Base-by-base conservation (phyloP, 2,797 vertebrate genomes). In the Gymnoscopelus braueri region DNA sequence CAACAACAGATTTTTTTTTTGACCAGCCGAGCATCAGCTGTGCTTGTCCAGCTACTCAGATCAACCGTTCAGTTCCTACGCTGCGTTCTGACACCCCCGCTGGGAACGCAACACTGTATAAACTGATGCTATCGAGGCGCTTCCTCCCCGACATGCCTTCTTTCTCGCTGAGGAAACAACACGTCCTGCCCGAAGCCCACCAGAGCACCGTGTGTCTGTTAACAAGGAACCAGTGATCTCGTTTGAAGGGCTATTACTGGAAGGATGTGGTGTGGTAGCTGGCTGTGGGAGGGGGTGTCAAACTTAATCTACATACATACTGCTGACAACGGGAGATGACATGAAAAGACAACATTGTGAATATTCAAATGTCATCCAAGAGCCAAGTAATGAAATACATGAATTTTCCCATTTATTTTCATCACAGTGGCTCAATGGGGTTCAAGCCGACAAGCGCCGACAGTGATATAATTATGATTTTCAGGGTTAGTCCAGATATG, bases 21-120 rank as follows among this genome's bases (percentile, higher is more conserved):
- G 70, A 65, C 35, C 75, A 52, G 71, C 63, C 56, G 51, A 56
- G 71, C 65, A 77, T 77, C 70, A 72, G 71, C 62, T 77, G 75
- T 24, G 57, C 54, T 26, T 29, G 51, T 70, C 72, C 63, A 0
- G 39, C 15, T 4, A 68, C 53, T 56, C 0, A 1, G 26, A 67
- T 0, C 67, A 76, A 68, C 72, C 51, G 64, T 56, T 86, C 56
- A 35, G 29, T 15, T 71, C 61, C 65, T 72, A 83, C 82, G 23
- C 19, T 5, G 5, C 35, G n/a, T 10, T 32, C 55, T 57, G 23
- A 14, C 29, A 58, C 56, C 55, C 14, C 23, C 1, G n/a, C 32
- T 11, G 14, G 11, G 3, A 60, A 44, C 35, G 15, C 9, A 23
- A 47, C 59, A 60, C 35, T 4, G 58, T 44, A 60, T 3, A 29